These are phyloP conservation scores for Nymphalis c-album DNA, from an alignment of 2,888 invertebrate genomes.

Conservation along the genomic window DNA sequence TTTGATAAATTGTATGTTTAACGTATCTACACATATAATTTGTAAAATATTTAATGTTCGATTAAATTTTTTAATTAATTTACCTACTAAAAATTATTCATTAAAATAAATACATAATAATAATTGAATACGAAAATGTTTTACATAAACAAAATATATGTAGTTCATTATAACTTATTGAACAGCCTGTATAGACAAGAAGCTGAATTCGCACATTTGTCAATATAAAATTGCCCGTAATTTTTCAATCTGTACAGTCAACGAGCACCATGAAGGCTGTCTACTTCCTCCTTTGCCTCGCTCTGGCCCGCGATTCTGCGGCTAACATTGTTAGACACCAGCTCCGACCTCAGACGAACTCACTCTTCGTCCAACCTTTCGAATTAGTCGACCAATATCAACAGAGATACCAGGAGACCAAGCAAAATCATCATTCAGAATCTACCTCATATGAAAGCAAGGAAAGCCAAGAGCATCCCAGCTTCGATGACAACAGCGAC, in stretches of 20 bases:
- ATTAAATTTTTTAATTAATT: no score
- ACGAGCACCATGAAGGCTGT: constrained; percentile 69
- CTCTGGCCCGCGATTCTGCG: constrained; percentile 57
- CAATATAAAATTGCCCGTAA: constrained; percentile 33
- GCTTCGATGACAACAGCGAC: constrained; percentile 37
- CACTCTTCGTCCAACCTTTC: constrained; percentile 49
- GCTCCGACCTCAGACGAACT: constrained; percentile 45
- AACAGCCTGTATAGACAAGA: constrained; percentile 4
- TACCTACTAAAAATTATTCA: no score
- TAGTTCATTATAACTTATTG: neutral
- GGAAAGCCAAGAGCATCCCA: constrained; percentile 36
- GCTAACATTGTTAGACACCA: constrained; percentile 63
- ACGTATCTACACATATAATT: no score
- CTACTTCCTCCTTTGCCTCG: constrained; percentile 62
- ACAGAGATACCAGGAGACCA: constrained; percentile 33
- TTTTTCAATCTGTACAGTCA: constrained; percentile 31
- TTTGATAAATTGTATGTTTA: no score
- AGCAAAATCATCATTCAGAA: constrained; percentile 42
- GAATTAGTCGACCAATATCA: constrained; percentile 50
- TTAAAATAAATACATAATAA: no score
- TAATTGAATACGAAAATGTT: no score
- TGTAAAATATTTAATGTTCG: no score
- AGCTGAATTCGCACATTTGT: constrained; percentile 27
- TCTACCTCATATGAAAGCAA: constrained; percentile 41
- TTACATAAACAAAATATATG: no score